Evolutionary conservation across 2,113 vertebrate genomes (phyloP).

Genomic region (Willisornis vidua): DNA sequence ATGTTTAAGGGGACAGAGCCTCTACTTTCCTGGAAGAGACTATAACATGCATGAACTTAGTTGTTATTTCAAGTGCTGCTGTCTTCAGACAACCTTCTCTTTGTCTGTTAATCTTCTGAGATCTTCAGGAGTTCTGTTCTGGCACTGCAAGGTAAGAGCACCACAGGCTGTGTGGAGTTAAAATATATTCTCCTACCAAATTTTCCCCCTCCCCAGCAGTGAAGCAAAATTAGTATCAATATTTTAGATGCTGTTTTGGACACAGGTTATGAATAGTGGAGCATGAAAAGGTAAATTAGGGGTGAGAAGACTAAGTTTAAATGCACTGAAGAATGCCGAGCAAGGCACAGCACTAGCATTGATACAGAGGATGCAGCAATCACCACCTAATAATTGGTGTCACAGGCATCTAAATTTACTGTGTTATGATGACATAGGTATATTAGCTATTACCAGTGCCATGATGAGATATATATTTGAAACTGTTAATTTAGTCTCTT

Average conservation of each 20-base stretch:
- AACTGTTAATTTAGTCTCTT: slow-evolving; percentile 18
- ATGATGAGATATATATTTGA: neutral
- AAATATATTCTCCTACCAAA: neutral
- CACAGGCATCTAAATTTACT: neutral
- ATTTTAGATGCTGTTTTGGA: neutral
- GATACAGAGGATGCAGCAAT: neutral
- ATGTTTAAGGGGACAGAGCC: neutral
- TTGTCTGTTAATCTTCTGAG: neutral
- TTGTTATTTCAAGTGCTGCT: neutral
- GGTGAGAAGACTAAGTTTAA: neutral
- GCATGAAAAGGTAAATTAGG: neutral
- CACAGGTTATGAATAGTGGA: neutral
- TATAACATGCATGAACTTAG: neutral
- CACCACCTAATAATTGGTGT: neutral
- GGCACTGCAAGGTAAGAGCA: neutral
- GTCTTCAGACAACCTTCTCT: neutral
- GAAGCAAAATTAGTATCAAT: neutral
- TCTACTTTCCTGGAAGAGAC: neutral
- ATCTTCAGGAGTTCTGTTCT: neutral
- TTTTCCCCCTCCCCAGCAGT: neutral
- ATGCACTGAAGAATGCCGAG: neutral
- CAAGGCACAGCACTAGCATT: neutral
- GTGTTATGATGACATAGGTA: neutral
- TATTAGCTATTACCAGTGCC: neutral
- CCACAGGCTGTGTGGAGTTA: neutral